Conservation (phyloP, 2,797 vertebrate genomes). For the Taeniopygia guttata region DNA sequence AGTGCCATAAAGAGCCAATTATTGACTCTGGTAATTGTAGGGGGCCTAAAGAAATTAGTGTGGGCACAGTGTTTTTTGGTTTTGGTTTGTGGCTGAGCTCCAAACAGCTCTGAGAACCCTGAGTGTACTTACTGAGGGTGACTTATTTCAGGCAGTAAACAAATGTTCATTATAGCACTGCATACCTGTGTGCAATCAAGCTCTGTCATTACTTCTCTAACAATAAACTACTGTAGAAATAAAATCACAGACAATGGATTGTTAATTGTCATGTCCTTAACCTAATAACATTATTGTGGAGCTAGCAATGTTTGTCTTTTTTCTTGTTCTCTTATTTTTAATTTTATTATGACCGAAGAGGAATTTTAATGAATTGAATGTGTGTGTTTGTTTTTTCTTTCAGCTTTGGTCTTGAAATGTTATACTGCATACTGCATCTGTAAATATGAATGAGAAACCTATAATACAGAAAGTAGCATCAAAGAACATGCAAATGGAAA, state of each 20-base stretch:
- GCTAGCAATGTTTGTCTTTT: background rate
- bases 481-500: background rate
- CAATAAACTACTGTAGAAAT: background rate
- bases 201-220: background rate
- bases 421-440: background rate
- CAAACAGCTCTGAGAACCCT: background rate
- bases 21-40: background rate
- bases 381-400: background rate
- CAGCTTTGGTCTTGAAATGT: background rate
- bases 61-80: rapidly evolving
- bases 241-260: background rate
- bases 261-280: background rate
- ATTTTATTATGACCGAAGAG: background rate
- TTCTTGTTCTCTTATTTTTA: background rate
- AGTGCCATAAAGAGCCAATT: background rate
- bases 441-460: background rate
- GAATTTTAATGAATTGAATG: background rate
- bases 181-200: background rate
- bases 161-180: background rate
- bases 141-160: background rate
- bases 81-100: background rate
- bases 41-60: background rate
- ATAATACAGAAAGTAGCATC: background rate
- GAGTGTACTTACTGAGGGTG: background rate
- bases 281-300: background rate